Evolutionary conservation across 1,140 invertebrate genomes (phyloP).

Genomic region (Dendroctonus ponderosae): DNA sequence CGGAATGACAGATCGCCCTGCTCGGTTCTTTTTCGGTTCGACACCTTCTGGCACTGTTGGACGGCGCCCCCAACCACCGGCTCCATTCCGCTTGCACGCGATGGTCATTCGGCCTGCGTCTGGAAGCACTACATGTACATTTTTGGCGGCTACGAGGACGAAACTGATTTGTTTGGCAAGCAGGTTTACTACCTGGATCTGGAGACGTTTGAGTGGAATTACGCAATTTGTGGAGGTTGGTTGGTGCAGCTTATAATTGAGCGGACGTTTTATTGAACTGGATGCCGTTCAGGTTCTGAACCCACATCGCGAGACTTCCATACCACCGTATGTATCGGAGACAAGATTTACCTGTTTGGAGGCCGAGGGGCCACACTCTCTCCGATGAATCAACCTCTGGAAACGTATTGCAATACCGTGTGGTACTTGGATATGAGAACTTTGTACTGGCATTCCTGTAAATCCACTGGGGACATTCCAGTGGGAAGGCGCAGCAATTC

Average conservation of each 20-base stretch:
- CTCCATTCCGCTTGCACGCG: slow-evolving; percentile 71
- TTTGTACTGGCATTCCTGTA: slow-evolving; percentile 66
- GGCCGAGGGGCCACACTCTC: slow-evolving; percentile 61
- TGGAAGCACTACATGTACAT: slow-evolving; percentile 82
- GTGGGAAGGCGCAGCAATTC: slow-evolving; percentile 82
- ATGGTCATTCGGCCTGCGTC: slow-evolving; percentile 87
- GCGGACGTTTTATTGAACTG: not conserved
- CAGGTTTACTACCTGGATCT: slow-evolving; percentile 76
- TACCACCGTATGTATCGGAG: slow-evolving; percentile 70
- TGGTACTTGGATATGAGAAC: slow-evolving; percentile 72
- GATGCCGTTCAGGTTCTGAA: slow-evolving; percentile 32
- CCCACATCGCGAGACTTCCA: slow-evolving; percentile 85
- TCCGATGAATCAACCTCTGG: slow-evolving; percentile 61
- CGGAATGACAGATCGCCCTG: slow-evolving; percentile 81
- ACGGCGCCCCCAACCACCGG: slow-evolving; percentile 64
- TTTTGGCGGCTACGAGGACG: slow-evolving; percentile 85
- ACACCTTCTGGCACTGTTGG: slow-evolving; percentile 73
- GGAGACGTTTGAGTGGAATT: slow-evolving; percentile 69
- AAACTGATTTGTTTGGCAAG: slow-evolving; percentile 74
- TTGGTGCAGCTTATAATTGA: not conserved
- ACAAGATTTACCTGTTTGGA: slow-evolving; percentile 84
- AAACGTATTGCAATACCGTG: slow-evolving; percentile 76
- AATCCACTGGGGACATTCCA: slow-evolving; percentile 59
- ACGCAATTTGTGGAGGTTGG: slow-evolving; percentile 50
- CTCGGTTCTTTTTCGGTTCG: slow-evolving; percentile 75